Base-by-base conservation (phyloP, 92 coral and sea anemone species). In the Hydrozoanthus gracilis region DNA sequence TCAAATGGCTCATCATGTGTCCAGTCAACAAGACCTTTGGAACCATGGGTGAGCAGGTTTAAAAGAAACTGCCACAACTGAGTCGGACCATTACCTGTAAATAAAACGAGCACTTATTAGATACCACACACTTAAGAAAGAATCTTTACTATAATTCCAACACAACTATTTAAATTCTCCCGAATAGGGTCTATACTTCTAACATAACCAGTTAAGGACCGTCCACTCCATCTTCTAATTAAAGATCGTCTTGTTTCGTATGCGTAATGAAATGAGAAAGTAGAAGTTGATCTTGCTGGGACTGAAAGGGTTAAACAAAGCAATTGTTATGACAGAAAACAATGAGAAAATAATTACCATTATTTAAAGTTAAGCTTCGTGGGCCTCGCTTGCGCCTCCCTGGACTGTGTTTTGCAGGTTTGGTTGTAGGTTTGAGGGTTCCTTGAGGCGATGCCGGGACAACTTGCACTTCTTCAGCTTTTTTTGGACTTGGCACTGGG, bases 41-140 rank as follows among this genome's bases (percentile, higher is more conserved):
- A 76, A 45, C 76, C 79, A 15, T 62, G 74, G 6, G 89, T 89
- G 11, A 96, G 89, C 3, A 96, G 90, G 67, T 90, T 98, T 48
- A 95, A 86, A 35, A 96, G 87, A 55, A 96, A 96, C 91, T 96
- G 99, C 99, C 99, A 96, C 4, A 96, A 89, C 86, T 96, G 98
- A 12, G 93, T 93, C 9, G 99, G 99, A 4, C 99, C 99, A 89
- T 90, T 94, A 60, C 96, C 96, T 93, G 58, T 12, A 18, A 35
- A 15, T 64, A 27, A 27, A 27, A 52, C 55, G 18, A 3, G 12
- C 5, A 7, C n/a, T 4, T 8, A 71, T 0, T 9, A 16, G 3
- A 4, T 4, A 8, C 39, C 39, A 27, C 39, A 0, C 27, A 3
- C 50, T 14, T 16, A 7, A 3, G 8, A 5, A 70, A 78, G 20